A percentile compares a stretch with the other conserved stretches of the same genome.
These are phyloP conservation scores for Hypotaenidia philippensis DNA, from an alignment of 2,797 vertebrate species.

Conservation along the genomic window DNA sequence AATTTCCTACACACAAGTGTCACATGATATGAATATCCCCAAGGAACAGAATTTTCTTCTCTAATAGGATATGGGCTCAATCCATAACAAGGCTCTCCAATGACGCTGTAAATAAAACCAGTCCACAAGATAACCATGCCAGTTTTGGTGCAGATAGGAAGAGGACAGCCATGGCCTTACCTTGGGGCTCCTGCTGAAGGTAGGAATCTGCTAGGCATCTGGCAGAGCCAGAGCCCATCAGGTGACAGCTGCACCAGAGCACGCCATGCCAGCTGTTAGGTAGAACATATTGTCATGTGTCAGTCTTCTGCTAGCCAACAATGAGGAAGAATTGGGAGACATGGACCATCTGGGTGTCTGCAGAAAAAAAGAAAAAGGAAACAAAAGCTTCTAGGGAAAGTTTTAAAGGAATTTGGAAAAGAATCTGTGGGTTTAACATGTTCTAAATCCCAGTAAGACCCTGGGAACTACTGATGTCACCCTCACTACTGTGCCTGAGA, in stretches of 20 bases:
- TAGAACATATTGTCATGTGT: accelerated
- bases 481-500: background rate
- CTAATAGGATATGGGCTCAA: accelerated
- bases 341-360: background rate
- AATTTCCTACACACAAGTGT: background rate
- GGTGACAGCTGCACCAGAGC: background rate
- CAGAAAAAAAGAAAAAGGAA: background rate
- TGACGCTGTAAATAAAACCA: background rate
- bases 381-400: background rate
- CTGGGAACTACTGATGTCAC: background rate
- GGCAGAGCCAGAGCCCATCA: background rate
- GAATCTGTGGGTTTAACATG: background rate
- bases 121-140: background rate
- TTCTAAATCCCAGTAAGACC: background rate
- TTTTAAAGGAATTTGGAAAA: background rate
- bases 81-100: background rate
- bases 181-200: accelerated
- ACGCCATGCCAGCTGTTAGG: background rate
- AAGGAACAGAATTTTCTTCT: background rate
- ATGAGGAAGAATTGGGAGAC: background rate
- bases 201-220: background rate
- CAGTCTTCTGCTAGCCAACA: background rate
- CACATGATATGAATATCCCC: background rate
- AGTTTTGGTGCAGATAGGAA: background rate
- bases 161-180: background rate